Base-by-base conservation (phyloP, 2,888 invertebrate species). In the Patella ulyssiponensis region DNA sequence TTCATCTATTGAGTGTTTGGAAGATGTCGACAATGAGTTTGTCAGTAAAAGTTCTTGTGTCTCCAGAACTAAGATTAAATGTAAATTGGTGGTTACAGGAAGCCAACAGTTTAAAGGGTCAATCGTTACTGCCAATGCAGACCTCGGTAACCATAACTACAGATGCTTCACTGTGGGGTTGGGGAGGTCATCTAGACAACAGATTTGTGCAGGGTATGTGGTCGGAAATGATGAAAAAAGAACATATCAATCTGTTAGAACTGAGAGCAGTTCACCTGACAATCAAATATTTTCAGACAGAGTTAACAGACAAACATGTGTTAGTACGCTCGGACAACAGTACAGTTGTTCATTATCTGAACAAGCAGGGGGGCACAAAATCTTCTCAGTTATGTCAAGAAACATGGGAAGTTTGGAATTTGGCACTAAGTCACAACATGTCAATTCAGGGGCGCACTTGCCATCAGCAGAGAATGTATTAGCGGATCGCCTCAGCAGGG, bases 381-480 rank as follows among this genome's bases (percentile, higher is more conserved):
- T 56, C 73, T 2, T 11, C 14, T 12, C 23, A n/a, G 54, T 58
- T 74, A 11, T 44, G 23, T 2, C 56, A 56, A 27, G 58, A 74
- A 17, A 74, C 73, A 2, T 74, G 56, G 73, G 17, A 74, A n/a
- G 33, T 74, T 44, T 80, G 79, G 79, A 58, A 74, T 23, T 33
- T 77, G 52, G 78, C 73, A 27, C 44, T 79, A 14, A 33, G 76
- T 12, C 74, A 79, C 79, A 69, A 82, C 4, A 78, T 83, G 11
- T 17, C n/a, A 17, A 52, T 82, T 54, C 77, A 77, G 71, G 80
- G 74, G 79, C 69, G 14, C 80, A 82, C 74, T 78, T 82, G 14
- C 17, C 23, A 73, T 80, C 79, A n/a, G 71, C 51, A 15, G 64
- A 77, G 58, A 83, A 82, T 69, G 54, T 77, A 11, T n/a, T 80